Base-by-base conservation (phyloP, 2,888 invertebrate genomes). In the Pachycephus smyrnensis region DNA sequence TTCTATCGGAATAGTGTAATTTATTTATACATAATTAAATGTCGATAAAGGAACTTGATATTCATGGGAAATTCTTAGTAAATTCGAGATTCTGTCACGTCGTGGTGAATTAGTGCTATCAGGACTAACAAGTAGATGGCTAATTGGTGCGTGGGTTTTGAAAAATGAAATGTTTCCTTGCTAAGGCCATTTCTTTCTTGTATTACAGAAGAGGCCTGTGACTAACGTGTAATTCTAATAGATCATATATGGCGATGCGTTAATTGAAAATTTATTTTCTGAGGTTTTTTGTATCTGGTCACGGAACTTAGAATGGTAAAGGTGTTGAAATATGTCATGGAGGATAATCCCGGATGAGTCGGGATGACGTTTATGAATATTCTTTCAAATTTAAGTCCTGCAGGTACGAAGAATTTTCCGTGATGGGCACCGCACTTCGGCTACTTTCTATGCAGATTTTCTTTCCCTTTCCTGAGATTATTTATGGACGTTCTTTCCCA, bases 401-500 rank as follows among this genome's bases (percentile, higher is more conserved):
- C 76, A 78, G 68, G 76, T 76, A 73, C 75, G 73, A 40, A 78
- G 78, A 75, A 73, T 78, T 71, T 71, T 71, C 71, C 23, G 55
- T 55, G 32, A 71, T 31, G 31, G 71, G 31, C 15, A 76, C 76
- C 71, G 40, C 36, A 40, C 69, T 74, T 12, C 36, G 37, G n/a
- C 40, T 75, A 35, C 73, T 30, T 71, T 69, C 78, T 76, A 76
- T 76, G 81, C 80, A 76, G 77, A 81, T 79, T 77, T 68, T 55
- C 55, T 55, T 23, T 55, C 55, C 55, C 55, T 23, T 74, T 78
- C 71, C 31, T 31, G 12, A 78, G 68, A 80, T 81, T 80, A 81
- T 81, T 81, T 80, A 80, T 80, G 77, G 71, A 78, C 78, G 76
- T 78, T 71, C 55, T 55, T 55, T 55, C 55, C 55, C 55, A 55